Conservation (phyloP, 2,113 vertebrate genomes). For the Perccottus glenii region DNA sequence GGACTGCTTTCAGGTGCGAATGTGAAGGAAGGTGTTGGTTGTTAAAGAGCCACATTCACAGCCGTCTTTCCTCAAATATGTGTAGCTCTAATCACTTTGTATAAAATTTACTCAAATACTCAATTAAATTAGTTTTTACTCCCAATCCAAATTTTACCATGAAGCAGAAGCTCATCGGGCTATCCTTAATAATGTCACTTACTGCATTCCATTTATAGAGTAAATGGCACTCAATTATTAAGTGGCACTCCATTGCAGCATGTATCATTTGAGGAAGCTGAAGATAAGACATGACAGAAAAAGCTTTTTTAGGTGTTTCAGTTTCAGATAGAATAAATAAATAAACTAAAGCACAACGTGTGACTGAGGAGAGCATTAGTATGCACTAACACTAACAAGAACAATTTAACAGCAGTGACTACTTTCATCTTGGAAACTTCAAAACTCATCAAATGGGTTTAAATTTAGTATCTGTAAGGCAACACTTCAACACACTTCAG, state of each 20-base stretch:
- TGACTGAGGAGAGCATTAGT: constrained; percentile 5
- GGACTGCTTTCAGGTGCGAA: constrained; percentile 34
- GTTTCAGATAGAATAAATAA: neutral
- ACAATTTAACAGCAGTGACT: constrained; percentile 1
- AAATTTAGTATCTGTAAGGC: constrained; percentile 8
- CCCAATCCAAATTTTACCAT: neutral
- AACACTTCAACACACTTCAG: constrained; percentile 8
- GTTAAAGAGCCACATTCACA: constrained; percentile 6
- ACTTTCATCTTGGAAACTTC: constrained; percentile 3
- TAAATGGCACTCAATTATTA: constrained; percentile 62
- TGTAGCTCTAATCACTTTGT: neutral
- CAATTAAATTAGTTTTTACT: neutral
- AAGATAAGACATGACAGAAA: constrained; percentile 40
- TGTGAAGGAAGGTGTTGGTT: constrained; percentile 20
- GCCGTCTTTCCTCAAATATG: neutral
- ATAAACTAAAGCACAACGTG: constrained; percentile 1
- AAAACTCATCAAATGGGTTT: constrained; percentile 10
- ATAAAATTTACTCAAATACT: neutral
- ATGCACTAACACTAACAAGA: neutral
- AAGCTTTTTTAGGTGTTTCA: constrained; percentile 36
- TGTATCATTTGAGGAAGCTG: constrained; percentile 32
- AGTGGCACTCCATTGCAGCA: constrained; percentile 23
- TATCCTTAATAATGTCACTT: constrained; percentile 26
- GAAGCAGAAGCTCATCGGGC: neutral
- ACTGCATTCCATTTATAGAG: constrained; percentile 43